Conservation (phyloP, 2,888 invertebrate genomes). For the Hypolimnas misippus region DNA sequence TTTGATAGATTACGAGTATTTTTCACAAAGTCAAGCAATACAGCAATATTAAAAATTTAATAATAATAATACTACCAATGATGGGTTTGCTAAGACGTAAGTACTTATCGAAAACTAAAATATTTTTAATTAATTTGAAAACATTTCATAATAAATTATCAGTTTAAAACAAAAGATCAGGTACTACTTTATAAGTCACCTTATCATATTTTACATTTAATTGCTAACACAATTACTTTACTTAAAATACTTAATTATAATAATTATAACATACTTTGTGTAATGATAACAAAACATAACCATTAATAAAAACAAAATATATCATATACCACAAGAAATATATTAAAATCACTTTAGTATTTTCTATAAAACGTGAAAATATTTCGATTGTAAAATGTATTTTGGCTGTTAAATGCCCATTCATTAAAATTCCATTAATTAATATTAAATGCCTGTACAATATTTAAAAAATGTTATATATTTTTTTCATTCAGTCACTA, state of each 20-base stretch:
- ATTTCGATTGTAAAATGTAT: constrained; percentile 4
- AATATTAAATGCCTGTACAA: constrained; percentile 9
- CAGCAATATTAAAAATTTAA: constrained; percentile 26
- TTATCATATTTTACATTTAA: constrained; percentile 40
- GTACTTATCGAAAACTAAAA: constrained; percentile 23
- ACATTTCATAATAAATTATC: constrained; percentile 37
- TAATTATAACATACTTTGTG: constrained; percentile 44
- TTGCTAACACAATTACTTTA: constrained; percentile 37
- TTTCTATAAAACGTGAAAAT: neutral
- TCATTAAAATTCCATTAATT: constrained; percentile 23
- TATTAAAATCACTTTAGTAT: constrained; percentile 11
- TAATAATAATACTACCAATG: constrained; percentile 29
- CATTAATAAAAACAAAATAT: constrained; percentile 37
- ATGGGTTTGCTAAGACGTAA: constrained; percentile 16
- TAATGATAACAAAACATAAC: constrained; percentile 39
- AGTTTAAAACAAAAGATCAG: constrained; percentile 45
- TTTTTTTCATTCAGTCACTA: neutral
- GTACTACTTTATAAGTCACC: constrained; percentile 49
- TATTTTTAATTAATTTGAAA: constrained; percentile 33
- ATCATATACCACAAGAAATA: constrained; percentile 38
- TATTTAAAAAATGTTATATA: neutral
- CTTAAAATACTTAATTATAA: constrained; percentile 32
- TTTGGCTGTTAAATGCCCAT: constrained; percentile 13
- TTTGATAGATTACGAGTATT: constrained; percentile 12
- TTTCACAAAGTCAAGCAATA: neutral